Evolutionary conservation across 2,888 invertebrate genomes (phyloP).

Genomic region (Formica aserva): DNA sequence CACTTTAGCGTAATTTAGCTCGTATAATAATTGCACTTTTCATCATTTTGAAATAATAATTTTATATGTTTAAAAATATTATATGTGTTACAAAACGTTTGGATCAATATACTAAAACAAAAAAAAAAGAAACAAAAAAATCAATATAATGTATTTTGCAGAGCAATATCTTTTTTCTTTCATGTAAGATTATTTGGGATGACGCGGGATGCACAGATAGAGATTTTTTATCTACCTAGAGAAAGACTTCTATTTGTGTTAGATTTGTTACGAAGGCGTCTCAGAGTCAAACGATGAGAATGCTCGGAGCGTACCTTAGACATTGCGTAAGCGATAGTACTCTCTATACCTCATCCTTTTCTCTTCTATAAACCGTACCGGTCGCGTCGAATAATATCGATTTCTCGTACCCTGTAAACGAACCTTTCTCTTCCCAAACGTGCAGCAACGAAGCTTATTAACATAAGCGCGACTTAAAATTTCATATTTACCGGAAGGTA

Average conservation of each 20-base stretch:
- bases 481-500: constrained; percentile 4
- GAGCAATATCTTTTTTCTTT: neutral
- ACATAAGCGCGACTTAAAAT: neutral
- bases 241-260: neutral
- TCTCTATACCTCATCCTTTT: constrained; percentile 42
- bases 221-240: neutral
- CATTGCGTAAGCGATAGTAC: constrained; percentile 52
- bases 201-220: neutral
- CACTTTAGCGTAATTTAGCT: neutral
- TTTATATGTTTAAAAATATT: neutral
- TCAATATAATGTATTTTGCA: neutral
- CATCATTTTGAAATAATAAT: neutral
- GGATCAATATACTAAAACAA: neutral
- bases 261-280: neutral
- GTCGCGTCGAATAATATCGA: constrained; percentile 35
- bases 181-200: neutral
- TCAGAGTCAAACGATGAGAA: constrained; percentile 13
- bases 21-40: neutral
- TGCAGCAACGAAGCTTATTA: constrained; percentile 12
- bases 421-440: constrained; percentile 33
- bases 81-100: neutral
- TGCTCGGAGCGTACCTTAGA: constrained; percentile 36
- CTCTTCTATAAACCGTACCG: constrained; percentile 18
- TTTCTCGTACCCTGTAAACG: constrained; percentile 4
- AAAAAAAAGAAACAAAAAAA: neutral